Evolutionary conservation across 2,113 vertebrate species (phyloP).

Genomic region (Pyrgilauda ruficollis): DNA sequence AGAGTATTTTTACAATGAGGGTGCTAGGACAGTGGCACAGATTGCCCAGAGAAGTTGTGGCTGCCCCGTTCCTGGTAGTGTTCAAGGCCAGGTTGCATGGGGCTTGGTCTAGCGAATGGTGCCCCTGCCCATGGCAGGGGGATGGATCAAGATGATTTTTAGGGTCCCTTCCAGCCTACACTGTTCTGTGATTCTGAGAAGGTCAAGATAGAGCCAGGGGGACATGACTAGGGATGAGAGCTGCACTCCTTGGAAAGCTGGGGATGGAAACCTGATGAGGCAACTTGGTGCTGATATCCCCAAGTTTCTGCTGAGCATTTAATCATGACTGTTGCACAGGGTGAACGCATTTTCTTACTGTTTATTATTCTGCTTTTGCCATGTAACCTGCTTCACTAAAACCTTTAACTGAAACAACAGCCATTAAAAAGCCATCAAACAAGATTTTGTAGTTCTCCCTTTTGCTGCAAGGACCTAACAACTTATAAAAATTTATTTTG

Average conservation of each 20-base stretch:
- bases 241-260: not conserved
- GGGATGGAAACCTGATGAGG: not conserved
- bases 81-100: not conserved
- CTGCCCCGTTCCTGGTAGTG: not conserved
- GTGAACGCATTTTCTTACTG: not conserved
- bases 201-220: not conserved
- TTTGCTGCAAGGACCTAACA: not conserved
- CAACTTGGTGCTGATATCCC: not conserved
- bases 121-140: not conserved
- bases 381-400: slow-evolving; percentile 24
- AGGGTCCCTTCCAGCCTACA: not conserved
- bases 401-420: slow-evolving; percentile 44
- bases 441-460: slow-evolving; percentile 38
- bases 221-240: rapidly evolving
- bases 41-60: not conserved
- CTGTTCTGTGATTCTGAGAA: not conserved
- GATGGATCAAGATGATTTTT: not conserved
- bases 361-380: slow-evolving; percentile 32
- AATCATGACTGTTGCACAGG: not conserved
- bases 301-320: not conserved
- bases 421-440: slow-evolving; percentile 42
- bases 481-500: slow-evolving; percentile 48
- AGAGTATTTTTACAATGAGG: not conserved
- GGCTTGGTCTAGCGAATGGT: not conserved
- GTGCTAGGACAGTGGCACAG: not conserved